A percentile compares a stretch with the other conserved stretches of the same genome.
These are phyloP conservation scores for Drosophila novamexicana DNA, from an alignment of 1,140 invertebrate species.

Conservation along the genomic window DNA sequence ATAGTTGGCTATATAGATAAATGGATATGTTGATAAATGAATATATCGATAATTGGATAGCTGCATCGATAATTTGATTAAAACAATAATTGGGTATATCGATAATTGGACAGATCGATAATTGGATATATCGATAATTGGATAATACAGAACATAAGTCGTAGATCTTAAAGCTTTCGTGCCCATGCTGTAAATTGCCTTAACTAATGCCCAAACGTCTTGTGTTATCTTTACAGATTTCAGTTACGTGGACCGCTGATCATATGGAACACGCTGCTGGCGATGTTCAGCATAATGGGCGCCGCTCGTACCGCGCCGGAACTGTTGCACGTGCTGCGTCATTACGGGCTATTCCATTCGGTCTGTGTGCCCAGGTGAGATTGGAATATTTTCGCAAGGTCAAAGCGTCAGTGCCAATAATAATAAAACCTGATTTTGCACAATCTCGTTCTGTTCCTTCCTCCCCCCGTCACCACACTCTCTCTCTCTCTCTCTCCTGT, in stretches of 20 bases:
- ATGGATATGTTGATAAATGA: too few relatives aligned
- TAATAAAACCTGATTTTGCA: conserved; percentile 43
- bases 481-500: conserved; percentile 83
- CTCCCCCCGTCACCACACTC: neutral
- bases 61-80: too few relatives aligned
- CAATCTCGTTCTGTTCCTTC: neutral
- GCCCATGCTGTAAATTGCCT: neutral
- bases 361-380: conserved; percentile 95
- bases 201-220: conserved; percentile 15
- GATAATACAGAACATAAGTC: neutral
- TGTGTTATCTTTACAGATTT: conserved; percentile 86
- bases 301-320: conserved; percentile 94
- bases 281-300: conserved; percentile 97
- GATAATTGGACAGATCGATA: too few relatives aligned
- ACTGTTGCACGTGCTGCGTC: conserved; percentile 92
- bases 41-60: too few relatives aligned
- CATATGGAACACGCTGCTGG: conserved; percentile 96
- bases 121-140: too few relatives aligned
- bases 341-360: conserved; percentile 96
- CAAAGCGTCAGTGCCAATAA: neutral
- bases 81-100: too few relatives aligned
- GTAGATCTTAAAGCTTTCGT: too few relatives aligned
- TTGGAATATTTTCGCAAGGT: conserved; percentile 40
- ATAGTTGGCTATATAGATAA: too few relatives aligned
- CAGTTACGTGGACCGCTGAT: conserved; percentile 93